Base-by-base conservation (phyloP, 92 coral and sea anemone genomes). In the Parazoanthus atlanticus region DNA sequence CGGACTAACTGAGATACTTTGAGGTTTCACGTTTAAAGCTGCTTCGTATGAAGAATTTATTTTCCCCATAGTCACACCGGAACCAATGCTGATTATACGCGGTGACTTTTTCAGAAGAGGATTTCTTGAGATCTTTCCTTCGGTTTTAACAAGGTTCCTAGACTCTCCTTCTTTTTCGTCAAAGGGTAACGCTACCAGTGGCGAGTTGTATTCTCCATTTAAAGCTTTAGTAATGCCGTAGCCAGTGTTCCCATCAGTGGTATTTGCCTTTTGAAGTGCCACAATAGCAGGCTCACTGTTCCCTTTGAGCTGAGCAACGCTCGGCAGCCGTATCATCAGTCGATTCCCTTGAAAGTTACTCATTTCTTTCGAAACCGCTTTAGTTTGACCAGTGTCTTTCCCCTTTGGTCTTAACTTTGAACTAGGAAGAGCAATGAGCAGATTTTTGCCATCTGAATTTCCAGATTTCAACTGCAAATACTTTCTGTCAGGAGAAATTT, bases 381-480 rank as follows among this genome's bases (percentile, higher is more conserved):
- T 49, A 46, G 29, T 65, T 26, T 71, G 33, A 49, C 11, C 66
- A 41, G 4, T n/a, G 15, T 17, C 19, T 46, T 69, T 84, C 33
- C 15, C 77, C 3, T 70, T 41, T 40, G 56, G 33, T 28, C 34
- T 67, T 38, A 67, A 5, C 58, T 82, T 83, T 43, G 67, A 81
- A 33, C 26, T 29, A 23, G 85, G 85, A 15, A 81, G 85, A 23
- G 85, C 46, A 31, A 81, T 70, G 76, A 84, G 66, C 23, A 84
- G 13, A 8, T 46, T 70, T 26, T 82, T 47, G n/a, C 26, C 86
- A 58, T 61, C 86, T 28, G 40, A 66, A 19, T 58, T 81, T 34
- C 74, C 85, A 41, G 87, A 84, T 32, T 84, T 84, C 67, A 84
- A 29, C 29, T 84, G 78, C 78, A 84, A 84, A 29, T 84, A 70